phyloP scores from a whole-genome alignment of 2,888 invertebrate species.

The Mesorhabditis sp. region DNA sequence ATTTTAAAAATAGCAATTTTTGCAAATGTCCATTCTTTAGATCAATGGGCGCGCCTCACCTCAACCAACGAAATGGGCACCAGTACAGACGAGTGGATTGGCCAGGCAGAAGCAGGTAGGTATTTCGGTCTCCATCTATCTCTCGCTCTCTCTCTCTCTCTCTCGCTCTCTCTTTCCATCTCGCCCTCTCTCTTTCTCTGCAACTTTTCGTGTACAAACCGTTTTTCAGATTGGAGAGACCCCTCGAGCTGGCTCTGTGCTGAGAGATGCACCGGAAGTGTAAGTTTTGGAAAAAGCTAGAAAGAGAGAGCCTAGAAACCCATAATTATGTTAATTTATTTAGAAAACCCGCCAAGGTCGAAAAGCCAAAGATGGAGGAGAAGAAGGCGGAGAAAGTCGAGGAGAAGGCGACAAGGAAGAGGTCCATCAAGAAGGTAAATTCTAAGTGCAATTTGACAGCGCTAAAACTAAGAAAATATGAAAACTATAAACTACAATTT shows the following conservation, averaged over 20 bases:
- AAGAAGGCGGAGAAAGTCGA: conserved; percentile 1
- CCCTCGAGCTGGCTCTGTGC: not conserved
- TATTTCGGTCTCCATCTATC: not conserved
- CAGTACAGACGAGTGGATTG: not conserved
- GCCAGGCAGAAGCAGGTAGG: not conserved
- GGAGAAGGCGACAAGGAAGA: not conserved
- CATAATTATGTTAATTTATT: not conserved
- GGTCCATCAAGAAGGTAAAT: not conserved
- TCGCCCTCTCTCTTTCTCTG: too few species aligned
- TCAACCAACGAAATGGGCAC: not conserved
- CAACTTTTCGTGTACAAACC: too few species aligned
- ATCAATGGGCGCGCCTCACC: not conserved
- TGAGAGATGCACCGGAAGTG: not conserved
- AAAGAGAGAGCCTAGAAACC: too few species aligned
- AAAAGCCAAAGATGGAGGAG: not conserved
- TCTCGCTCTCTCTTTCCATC: too few species aligned
- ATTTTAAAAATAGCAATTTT: not conserved
- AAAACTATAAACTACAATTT: not conserved
- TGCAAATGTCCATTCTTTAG: not conserved
- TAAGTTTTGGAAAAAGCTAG: too few species aligned
- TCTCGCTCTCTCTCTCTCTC: not conserved
- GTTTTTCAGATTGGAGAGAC: not conserved
- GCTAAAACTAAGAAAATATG: not conserved
- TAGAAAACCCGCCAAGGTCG: not conserved
- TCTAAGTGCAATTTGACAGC: not conserved